Evolutionary conservation across 2,888 invertebrate genomes (phyloP), one percentile per base, ranked within the genome.

Genomic region (Lymantria dispar): DNA sequence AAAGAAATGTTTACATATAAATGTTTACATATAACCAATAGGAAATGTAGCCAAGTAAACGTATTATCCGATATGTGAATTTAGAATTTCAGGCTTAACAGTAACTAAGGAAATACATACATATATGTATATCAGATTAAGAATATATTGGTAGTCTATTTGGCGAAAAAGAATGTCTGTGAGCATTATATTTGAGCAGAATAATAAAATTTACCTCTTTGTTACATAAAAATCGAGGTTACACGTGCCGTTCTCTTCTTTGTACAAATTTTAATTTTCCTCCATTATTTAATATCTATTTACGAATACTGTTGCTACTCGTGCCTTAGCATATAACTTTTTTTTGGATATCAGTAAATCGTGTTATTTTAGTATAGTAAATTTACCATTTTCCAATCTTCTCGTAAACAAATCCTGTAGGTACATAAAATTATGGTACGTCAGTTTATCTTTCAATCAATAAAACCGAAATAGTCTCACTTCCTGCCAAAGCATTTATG

Each of bases 391-490:
- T 63, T 51, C 36, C 41, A 67, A 64, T 64, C 43, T 61, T 64
- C 61, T 56, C 49, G 54, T 77, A 75, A 76, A 76, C 73, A 72
- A 64, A 57, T 54, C 50, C 55, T 58, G 54, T 53, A 64, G 58
- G 60, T 72, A 66, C 22, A 22, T 22, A 22, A 22, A 71, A 74
- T 72, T 60, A 68, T 55, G 56, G 57, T 53, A 45, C 54, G 68
- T 64, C 55, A 69, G 74, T 79, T 77, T 74, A 80, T 68, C 61
- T 75, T 74, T 72, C 68, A 80, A 82, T 81, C 79, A 74, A 79
- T 81, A 82, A 83, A 83, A 80, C 80, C 60, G 68, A 82, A 84
- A 83, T 81, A 83, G 77, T 70, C 66, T 62, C 54, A 68, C 74
- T 68, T 76, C 78, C 78, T 72, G 76, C 68, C 61, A 57, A 61